These are phyloP conservation scores for Podotricha telesiphe DNA, from an alignment of 2,888 invertebrate genomes.

Conservation along the genomic window DNA sequence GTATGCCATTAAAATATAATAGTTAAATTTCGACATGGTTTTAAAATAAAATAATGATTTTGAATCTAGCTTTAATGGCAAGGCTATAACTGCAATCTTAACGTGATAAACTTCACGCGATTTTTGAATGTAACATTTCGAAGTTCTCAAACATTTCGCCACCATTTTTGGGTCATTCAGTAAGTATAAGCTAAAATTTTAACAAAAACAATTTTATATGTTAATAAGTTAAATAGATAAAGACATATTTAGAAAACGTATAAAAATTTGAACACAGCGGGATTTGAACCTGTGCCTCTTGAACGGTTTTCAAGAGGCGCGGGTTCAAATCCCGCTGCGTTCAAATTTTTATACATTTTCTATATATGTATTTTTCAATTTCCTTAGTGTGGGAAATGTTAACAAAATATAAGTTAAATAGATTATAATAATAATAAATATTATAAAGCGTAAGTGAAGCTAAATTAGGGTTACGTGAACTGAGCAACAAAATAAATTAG, in stretches of 20 bases:
- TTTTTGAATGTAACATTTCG: constrained; percentile 35
- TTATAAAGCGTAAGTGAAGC: not conserved
- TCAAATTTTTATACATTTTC: too few relatives aligned
- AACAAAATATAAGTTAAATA: not conserved
- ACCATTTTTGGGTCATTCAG: too few relatives aligned
- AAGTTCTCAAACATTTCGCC: not conserved
- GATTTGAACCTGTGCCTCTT: too few relatives aligned
- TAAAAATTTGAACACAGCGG: too few relatives aligned
- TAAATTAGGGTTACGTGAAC: constrained; percentile 9
- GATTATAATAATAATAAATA: constrained; percentile 10
- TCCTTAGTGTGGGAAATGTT: too few relatives aligned
- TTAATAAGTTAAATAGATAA: too few relatives aligned
- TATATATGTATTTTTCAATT: too few relatives aligned
- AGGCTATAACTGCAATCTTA: not conserved
- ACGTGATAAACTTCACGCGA: constrained; percentile 36
- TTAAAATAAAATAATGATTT: constrained; percentile 3
- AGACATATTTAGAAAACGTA: too few relatives aligned
- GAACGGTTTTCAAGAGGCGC: too few relatives aligned
- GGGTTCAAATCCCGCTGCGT: too few relatives aligned
- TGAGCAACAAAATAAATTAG: constrained; percentile 15
- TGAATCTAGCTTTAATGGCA: constrained; percentile 12
- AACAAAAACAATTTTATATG: too few relatives aligned
- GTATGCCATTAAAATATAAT: not conserved
- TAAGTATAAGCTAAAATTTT: too few relatives aligned
- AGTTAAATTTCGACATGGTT: not conserved